phyloP scores from a whole-genome alignment of 2,888 invertebrate genomes.

The Diloba caeruleocephala region DNA sequence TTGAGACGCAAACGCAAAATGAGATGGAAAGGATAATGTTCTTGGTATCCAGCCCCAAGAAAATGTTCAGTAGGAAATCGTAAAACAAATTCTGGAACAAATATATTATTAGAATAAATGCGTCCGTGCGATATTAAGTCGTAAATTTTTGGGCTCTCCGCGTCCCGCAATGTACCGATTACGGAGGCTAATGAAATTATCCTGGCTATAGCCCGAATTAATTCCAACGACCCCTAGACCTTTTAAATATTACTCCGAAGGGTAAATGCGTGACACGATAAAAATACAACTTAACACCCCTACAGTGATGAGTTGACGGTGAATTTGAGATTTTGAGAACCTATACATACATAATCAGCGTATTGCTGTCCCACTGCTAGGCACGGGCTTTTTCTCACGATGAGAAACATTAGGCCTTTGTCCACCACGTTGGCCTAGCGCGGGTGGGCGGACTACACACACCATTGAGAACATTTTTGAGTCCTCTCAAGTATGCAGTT shows the following conservation, averaged over 20 bases:
- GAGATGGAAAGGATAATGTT: constrained; percentile 43
- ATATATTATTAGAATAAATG: constrained; percentile 56
- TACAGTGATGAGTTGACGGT: constrained; percentile 31
- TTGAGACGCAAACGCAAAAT: constrained; percentile 36
- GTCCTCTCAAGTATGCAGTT: too few species aligned
- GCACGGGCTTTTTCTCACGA: too few species aligned
- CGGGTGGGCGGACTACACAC: too few species aligned
- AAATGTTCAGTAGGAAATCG: constrained; percentile 18
- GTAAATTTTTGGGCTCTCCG: constrained; percentile 68
- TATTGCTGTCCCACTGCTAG: too few species aligned
- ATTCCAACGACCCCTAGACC: constrained; percentile 70
- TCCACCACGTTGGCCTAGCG: too few species aligned
- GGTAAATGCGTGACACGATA: constrained; percentile 63
- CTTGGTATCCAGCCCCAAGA: constrained; percentile 29
- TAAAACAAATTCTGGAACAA: constrained; percentile 29
- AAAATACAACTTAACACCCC: constrained; percentile 61
- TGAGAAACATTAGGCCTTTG: too few species aligned
- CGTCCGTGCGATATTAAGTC: constrained; percentile 69
- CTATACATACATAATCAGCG: too few species aligned
- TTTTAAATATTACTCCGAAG: constrained; percentile 70
- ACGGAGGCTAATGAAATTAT: constrained; percentile 77
- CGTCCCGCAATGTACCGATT: constrained; percentile 60
- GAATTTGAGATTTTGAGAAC: constrained; percentile 23
- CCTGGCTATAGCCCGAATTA: constrained; percentile 76
- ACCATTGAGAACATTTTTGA: too few species aligned